Base-by-base conservation (phyloP, 2,113 vertebrate species). In the Sapayoa aenigma region DNA sequence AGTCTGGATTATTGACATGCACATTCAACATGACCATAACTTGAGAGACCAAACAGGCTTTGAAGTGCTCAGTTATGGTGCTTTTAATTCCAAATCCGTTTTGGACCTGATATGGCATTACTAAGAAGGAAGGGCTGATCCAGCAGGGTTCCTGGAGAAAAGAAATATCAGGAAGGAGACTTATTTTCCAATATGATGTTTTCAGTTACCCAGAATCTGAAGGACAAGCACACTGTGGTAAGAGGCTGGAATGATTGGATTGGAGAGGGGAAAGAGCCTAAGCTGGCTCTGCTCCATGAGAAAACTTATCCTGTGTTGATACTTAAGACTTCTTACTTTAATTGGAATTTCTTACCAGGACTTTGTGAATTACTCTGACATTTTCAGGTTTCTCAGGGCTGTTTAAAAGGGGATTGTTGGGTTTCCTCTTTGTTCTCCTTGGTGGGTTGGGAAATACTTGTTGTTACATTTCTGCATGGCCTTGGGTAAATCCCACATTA, bases 221-320 rank as follows among this genome's bases (percentile, higher is more conserved):
- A 66, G 83, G 50, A 24, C 0, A 0, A 66, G 10, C 14, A 28
- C 27, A 18, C 33, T 60, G 41, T 1, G 2, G 21, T 35, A 47
- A 71, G 73, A 47, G 81, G 19, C 52, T 67, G 52, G 42, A 84
- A 46, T 84, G 50, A 82, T 41, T 59, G 60, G 66, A 67, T 30
- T 84, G 91, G 16, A 78, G 69, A 24, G 14, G 31, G 18, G 21
- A 9, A 59, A 19, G 17, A 46, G 65, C 37, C 30, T 69, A 53
- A 80, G 55, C 24, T 73, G 46, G n/a, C 80, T 90, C 55, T 59
- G 47, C 47, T 91, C 39, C 21, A 20, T 5, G 5, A 63, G 52
- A 67, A 81, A 31, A 78, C 21, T 69, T 59, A 63, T 3, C n/a
- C 60, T 63, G 20, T 66, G 39, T 55, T 46, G 42, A 33, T 78